A percentile compares a stretch with the other conserved stretches of the same genome.
These are phyloP conservation scores for Aurelia sp. DNA, from an alignment of 30 jellyfish, hydroid and myxozoan genomes.

Conservation along the genomic window DNA sequence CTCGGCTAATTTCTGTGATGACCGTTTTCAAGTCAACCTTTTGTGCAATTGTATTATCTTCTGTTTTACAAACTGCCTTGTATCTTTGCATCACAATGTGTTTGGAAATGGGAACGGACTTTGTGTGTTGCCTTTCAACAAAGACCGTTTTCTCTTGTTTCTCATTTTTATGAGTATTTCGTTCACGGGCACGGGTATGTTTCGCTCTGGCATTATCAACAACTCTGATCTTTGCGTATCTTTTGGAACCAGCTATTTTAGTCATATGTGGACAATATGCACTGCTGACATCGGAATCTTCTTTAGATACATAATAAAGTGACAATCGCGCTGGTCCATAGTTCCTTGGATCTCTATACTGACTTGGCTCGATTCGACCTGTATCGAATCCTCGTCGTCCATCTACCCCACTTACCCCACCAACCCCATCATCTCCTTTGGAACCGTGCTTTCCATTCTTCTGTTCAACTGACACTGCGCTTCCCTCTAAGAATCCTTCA, in stretches of 20 bases:
- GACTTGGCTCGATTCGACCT: constrained; percentile 1
- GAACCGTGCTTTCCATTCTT: neutral
- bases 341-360: neutral
- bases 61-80: neutral
- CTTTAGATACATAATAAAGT: neutral
- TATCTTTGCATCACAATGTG: neutral
- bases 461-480: neutral
- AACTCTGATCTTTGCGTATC: neutral
- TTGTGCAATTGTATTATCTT: neutral
- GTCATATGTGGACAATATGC: neutral
- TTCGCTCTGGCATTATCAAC: neutral
- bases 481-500: neutral
- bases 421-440: neutral
- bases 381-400: constrained; percentile 13
- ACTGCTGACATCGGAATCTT: neutral
- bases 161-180: neutral
- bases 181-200: neutral
- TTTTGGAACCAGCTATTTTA: neutral
- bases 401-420: constrained; percentile 4
- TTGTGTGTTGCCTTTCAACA: neutral
- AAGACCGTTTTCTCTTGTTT: neutral
- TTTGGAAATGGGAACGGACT: neutral
- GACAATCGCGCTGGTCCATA: constrained; percentile 7
- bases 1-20: neutral
- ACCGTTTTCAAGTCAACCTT: neutral